Conservation (phyloP, 2,888 invertebrate genomes). For the Stenodera caucasica region DNA sequence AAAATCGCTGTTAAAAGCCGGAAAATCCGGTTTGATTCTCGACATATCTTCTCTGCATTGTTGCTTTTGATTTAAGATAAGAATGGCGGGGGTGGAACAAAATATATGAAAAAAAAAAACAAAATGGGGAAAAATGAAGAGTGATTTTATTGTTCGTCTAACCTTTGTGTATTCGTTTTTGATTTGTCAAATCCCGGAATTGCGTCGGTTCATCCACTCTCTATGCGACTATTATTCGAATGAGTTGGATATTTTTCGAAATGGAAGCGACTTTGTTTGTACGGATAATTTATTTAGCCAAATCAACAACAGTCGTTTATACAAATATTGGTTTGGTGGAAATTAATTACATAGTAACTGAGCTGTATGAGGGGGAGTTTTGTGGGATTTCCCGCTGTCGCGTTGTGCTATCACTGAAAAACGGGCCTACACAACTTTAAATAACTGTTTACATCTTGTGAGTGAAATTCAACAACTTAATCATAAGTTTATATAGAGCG, state of each 20-base stretch:
- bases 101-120: slow-evolving; percentile 9
- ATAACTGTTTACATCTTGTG: no score
- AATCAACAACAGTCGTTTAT: slow-evolving; percentile 13
- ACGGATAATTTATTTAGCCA: slow-evolving; percentile 20
- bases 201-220: no score
- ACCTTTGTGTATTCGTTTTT: not conserved
- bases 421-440: no score
- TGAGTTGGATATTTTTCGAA: not conserved
- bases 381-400: no score
- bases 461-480: not conserved
- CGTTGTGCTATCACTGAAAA: no score
- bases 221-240: no score
- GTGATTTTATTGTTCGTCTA: slow-evolving; percentile 1
- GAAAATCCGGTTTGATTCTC: slow-evolving; percentile 8
- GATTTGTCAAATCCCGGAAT: no score
- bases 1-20: slow-evolving; percentile 3
- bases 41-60: not conserved
- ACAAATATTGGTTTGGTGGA: slow-evolving; percentile 31
- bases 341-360: slow-evolving; percentile 31
- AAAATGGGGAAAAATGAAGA: slow-evolving; percentile 18
- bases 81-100: slow-evolving; percentile 20
- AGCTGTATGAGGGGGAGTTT: not conserved
- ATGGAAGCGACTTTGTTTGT: slow-evolving; percentile 16
- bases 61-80: slow-evolving; percentile 6
- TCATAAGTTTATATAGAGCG: slow-evolving; percentile 31